Percentiles rank a stretch among this genome's conserved stretches.
Evolutionary conservation across 2,113 vertebrate species (phyloP).

Genomic region (Stictonetta naevosa): DNA sequence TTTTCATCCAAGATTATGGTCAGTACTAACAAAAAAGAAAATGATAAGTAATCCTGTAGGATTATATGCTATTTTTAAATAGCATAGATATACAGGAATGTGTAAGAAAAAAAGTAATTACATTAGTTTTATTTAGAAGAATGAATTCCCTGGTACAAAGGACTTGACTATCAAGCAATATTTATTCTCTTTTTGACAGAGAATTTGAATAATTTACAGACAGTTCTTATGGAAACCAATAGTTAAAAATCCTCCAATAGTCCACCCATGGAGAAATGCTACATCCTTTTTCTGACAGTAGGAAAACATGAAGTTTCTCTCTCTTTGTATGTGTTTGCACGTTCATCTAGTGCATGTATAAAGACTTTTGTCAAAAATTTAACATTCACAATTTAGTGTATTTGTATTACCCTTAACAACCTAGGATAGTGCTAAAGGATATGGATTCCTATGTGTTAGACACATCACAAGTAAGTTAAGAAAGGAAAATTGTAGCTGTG

Average conservation of each 20-base stretch:
- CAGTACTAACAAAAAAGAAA: background rate
- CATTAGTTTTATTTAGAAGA: fast-evolving
- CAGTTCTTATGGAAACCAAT: background rate
- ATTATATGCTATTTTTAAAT: background rate
- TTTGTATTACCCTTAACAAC: background rate
- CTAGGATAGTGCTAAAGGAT: fast-evolving
- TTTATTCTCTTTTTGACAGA: background rate
- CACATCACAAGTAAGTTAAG: background rate
- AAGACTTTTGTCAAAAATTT: background rate
- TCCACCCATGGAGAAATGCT: background rate
- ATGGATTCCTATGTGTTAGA: background rate
- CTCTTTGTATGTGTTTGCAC: background rate
- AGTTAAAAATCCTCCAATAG: background rate
- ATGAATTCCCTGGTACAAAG: background rate
- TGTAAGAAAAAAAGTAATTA: background rate
- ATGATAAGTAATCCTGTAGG: background rate
- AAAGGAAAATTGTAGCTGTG: background rate
- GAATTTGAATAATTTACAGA: background rate
- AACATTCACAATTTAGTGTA: background rate
- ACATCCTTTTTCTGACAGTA: background rate
- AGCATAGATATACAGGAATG: background rate
- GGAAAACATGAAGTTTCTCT: background rate
- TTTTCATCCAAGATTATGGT: background rate
- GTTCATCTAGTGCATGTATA: background rate
- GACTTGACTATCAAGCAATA: background rate